Evolutionary conservation across 2,888 invertebrate genomes (phyloP), one percentile per base, ranked within the genome.

Genomic region (Platycnemis pennipes): DNA sequence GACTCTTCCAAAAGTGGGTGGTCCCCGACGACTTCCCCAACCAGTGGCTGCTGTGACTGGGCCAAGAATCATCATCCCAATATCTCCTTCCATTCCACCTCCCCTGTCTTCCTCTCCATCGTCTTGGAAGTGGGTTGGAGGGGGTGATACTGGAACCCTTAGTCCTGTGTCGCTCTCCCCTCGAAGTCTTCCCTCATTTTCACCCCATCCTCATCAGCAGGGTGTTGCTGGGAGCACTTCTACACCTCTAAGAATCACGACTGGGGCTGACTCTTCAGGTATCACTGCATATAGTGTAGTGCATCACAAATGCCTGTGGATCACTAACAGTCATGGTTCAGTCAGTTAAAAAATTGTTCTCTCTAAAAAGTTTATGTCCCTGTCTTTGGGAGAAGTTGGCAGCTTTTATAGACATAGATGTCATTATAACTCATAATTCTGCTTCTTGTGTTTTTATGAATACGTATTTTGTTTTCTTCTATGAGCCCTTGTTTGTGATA

Each of bases 101-200:
- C 94, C 94, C 56, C 63, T 91, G 37, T 91, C 91, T 16, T 91
- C 91, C 45, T 91, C 91, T 26, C 91, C 91, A 45, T 91, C 91
- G 2, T 96, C 96, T 96, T 96, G 96, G 96, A 97, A 95, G 96
- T 96, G 95, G 96, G 96, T 95, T 85, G 94, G 95, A 88, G 95
- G 95, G 95, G 94, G 94, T 94, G 96, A 96, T 95, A 96, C 96
- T 94, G 96, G 95, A 95, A 97, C 97, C 94, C 97, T 97, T 95
- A 97, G 97, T 96, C 97, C 97, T 94, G 96, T 96, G 94, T 97
- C 97, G 95, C 95, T 97, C 95, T 97, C 97, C 95, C 97, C 97
- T 95, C 96, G 96, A 94, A 96, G 96, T 95, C 96, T 96, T 19
- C 96, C 96, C 88, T 96, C 96, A 44, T 96, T 95, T 95, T 96